These are phyloP conservation scores for Agrochola macilenta DNA, from an alignment of 2,888 invertebrate species.

Conservation along the genomic window DNA sequence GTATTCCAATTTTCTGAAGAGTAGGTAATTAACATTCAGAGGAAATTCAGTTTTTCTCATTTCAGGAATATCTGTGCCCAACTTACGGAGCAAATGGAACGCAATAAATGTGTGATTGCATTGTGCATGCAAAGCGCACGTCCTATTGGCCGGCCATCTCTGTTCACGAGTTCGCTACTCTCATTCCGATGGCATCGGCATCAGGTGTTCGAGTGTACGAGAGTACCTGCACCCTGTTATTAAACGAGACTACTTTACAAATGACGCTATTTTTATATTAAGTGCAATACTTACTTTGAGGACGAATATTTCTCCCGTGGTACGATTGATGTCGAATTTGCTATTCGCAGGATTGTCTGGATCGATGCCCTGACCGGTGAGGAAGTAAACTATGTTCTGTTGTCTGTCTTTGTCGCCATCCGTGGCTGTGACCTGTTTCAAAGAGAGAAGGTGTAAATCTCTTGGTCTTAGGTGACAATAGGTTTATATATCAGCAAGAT, in stretches of 20 bases:
- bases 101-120: conserved; percentile 81
- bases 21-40: conserved; percentile 75
- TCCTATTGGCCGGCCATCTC: conserved; percentile 68
- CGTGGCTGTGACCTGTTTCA: conserved; percentile 96
- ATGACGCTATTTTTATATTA: conserved; percentile 25
- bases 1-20: conserved; percentile 64
- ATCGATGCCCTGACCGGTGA: conserved; percentile 98
- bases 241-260: conserved; percentile 15
- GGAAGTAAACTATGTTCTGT: conserved; percentile 98
- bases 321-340: conserved; percentile 99
- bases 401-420: conserved; percentile 99
- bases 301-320: conserved; percentile 98
- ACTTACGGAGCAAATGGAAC: conserved; percentile 77
- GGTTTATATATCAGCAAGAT: background rate
- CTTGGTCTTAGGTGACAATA: background rate
- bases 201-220: conserved; percentile 48
- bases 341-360: conserved; percentile 98
- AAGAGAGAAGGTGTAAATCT: conserved; percentile 11
- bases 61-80: conserved; percentile 75
- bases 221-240: conserved; percentile 33
- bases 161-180: conserved; percentile 66
- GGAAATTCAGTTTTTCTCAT: conserved; percentile 74
- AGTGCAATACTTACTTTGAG: conserved; percentile 93
- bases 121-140: conserved; percentile 79
- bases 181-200: conserved; percentile 57